Percentiles rank a stretch among this genome's conserved stretches.
Conservation (phyloP, 1,140 invertebrate species). For the Megalonaias nervosa region DNA sequence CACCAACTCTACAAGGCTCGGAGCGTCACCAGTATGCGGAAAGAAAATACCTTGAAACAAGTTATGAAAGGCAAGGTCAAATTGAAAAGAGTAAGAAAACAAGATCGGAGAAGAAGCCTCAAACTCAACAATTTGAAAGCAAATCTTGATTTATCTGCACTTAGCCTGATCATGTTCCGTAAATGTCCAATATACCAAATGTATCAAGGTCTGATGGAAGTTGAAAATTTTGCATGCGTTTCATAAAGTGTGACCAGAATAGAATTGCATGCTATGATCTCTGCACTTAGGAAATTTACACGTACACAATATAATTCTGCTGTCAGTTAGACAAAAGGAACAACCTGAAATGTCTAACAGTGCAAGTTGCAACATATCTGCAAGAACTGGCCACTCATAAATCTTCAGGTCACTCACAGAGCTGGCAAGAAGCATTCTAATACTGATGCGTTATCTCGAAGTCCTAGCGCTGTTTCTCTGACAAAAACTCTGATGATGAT, state of each 20-base stretch:
- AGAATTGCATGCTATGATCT: no score
- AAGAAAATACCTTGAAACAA: neutral
- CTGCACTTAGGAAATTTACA: neutral
- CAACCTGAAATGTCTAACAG: neutral
- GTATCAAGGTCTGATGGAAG: neutral
- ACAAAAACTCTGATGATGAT: no score
- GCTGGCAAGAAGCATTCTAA: conserved; percentile 50
- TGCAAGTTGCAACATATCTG: conserved; percentile 24
- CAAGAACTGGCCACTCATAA: conserved; percentile 53
- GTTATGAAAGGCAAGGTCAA: neutral
- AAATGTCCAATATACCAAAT: neutral
- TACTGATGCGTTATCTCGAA: conserved; percentile 49
- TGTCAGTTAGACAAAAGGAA: neutral
- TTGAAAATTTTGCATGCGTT: neutral
- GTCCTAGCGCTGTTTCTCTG: conserved; percentile 23
- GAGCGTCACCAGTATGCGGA: no score
- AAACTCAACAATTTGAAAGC: neutral
- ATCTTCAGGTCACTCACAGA: conserved; percentile 49
- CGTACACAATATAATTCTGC: neutral
- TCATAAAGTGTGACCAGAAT: neutral
- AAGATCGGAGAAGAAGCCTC: no score
- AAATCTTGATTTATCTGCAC: neutral
- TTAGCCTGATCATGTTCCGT: neutral
- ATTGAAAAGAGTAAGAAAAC: neutral
- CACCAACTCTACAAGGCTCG: no score